Evolutionary conservation across 2,888 invertebrate species (phyloP).

Genomic region (Pediacus dermestoides): DNA sequence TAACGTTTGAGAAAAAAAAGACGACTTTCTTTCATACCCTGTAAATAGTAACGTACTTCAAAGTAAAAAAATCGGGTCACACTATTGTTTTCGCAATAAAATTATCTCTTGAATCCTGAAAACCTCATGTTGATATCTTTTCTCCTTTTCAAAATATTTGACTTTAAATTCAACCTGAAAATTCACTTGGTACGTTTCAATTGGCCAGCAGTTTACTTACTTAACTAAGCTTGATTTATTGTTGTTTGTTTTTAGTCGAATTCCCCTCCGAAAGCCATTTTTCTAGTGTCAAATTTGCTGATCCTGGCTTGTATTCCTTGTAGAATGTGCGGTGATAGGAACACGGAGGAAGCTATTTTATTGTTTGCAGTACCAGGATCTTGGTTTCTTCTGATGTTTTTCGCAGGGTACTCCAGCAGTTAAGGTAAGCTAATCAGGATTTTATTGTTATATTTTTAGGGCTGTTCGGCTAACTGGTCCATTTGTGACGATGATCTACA

Average conservation of each 20-base stretch:
- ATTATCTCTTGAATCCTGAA: too few relatives aligned
- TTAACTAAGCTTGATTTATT: constrained; percentile 4
- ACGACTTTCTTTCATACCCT: too few relatives aligned
- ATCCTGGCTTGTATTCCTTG: constrained; percentile 88
- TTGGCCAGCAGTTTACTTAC: too few relatives aligned
- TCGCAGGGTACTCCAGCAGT: constrained; percentile 78
- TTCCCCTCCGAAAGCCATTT: constrained; percentile 93
- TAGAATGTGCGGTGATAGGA: constrained; percentile 68
- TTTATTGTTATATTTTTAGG: constrained; percentile 51
- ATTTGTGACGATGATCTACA: constrained; percentile 99
- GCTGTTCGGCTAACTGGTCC: constrained; percentile 94
- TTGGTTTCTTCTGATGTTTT: constrained; percentile 98
- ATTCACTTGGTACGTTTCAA: too few relatives aligned
- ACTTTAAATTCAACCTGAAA: too few relatives aligned
- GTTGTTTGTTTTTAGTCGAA: constrained; percentile 63
- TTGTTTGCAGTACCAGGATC: constrained; percentile 91
- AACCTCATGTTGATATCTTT: too few relatives aligned
- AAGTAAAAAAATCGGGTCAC: too few relatives aligned
- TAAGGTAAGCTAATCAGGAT: constrained; percentile 8
- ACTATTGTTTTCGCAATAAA: too few relatives aligned
- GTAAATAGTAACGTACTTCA: too few relatives aligned
- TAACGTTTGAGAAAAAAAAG: too few relatives aligned
- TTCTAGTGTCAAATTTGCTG: constrained; percentile 84
- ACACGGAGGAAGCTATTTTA: constrained; percentile 86
- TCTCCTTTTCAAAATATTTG: too few relatives aligned